Evolutionary conservation across 2,888 invertebrate species (phyloP).

Genomic region (Pedicia rivosa): DNA sequence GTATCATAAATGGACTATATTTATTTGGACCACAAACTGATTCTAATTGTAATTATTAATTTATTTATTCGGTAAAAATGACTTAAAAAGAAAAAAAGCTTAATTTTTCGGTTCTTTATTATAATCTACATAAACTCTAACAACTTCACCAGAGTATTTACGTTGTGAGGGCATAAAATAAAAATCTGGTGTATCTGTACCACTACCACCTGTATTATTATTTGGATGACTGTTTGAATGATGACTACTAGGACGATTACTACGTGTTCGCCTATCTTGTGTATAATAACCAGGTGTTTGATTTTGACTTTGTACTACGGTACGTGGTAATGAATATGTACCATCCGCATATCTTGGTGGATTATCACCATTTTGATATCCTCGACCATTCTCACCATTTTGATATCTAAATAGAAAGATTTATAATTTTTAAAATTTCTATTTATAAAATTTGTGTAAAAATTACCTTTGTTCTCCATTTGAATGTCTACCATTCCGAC

Average conservation of each 20-base stretch:
- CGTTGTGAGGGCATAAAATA: constrained; percentile 92
- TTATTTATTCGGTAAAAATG: no score
- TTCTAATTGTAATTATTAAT: no score
- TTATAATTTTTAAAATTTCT: not conserved
- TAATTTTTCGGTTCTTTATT: constrained; percentile 48
- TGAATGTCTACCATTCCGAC: constrained; percentile 10
- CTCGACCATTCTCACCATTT: not conserved
- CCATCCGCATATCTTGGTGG: constrained; percentile 34
- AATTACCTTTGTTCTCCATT: constrained; percentile 8
- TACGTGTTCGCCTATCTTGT: constrained; percentile 34
- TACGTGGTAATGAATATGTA: constrained; percentile 61
- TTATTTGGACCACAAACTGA: no score
- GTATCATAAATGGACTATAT: no score
- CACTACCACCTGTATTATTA: constrained; percentile 18
- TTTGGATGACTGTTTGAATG: constrained; percentile 32
- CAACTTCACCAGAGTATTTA: constrained; percentile 83
- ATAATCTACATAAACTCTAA: constrained; percentile 69
- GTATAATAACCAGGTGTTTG: constrained; percentile 35
- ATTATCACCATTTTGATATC: constrained; percentile 19
- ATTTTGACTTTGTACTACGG: constrained; percentile 33
- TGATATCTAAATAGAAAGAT: not conserved
- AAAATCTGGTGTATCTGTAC: constrained; percentile 51
- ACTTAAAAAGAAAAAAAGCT: no score
- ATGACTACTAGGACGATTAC: constrained; percentile 11
- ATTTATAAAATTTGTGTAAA: not conserved